A percentile compares a stretch with the other conserved stretches of the same genome.
Conservation (phyloP, 1,140 invertebrate species). For the Drosophila micromelanica region DNA sequence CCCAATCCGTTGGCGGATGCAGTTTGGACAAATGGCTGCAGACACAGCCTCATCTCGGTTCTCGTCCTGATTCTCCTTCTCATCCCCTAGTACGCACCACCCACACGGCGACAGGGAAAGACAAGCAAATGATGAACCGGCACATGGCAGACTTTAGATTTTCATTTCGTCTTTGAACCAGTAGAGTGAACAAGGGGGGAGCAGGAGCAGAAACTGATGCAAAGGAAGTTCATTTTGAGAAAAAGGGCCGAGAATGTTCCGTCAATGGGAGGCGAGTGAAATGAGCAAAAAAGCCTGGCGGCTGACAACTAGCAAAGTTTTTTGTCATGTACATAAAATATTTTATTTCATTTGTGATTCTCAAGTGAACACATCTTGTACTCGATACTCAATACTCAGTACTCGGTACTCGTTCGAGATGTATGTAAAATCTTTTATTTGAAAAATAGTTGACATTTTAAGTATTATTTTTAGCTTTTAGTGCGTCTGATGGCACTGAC, state of each 20-base stretch:
- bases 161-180: slow-evolving; percentile 31
- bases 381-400: slow-evolving; percentile 1
- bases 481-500: slow-evolving; percentile 65
- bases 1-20: slow-evolving; percentile 63
- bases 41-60: slow-evolving; percentile 32
- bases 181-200: background rate
- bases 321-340: slow-evolving; percentile 66
- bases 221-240: slow-evolving; percentile 54
- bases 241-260: slow-evolving; percentile 52
- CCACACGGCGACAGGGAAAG: slow-evolving; percentile 42
- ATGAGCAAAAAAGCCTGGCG: slow-evolving; percentile 68
- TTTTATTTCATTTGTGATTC: slow-evolving; percentile 72
- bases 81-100: background rate
- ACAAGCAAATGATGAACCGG: slow-evolving; percentile 64
- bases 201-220: background rate
- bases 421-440: slow-evolving; percentile 42
- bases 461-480: slow-evolving; percentile 52
- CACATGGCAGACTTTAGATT: slow-evolving; percentile 53
- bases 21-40: slow-evolving; percentile 75
- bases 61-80: background rate
- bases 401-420: background rate
- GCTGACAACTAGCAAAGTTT: slow-evolving; percentile 61
- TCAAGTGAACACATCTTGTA: slow-evolving; percentile 40
- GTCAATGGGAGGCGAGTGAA: slow-evolving; percentile 63
- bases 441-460: slow-evolving; percentile 76